Evolutionary conservation across 2,113 vertebrate species (phyloP).

Genomic region (Trachemys scripta): DNA sequence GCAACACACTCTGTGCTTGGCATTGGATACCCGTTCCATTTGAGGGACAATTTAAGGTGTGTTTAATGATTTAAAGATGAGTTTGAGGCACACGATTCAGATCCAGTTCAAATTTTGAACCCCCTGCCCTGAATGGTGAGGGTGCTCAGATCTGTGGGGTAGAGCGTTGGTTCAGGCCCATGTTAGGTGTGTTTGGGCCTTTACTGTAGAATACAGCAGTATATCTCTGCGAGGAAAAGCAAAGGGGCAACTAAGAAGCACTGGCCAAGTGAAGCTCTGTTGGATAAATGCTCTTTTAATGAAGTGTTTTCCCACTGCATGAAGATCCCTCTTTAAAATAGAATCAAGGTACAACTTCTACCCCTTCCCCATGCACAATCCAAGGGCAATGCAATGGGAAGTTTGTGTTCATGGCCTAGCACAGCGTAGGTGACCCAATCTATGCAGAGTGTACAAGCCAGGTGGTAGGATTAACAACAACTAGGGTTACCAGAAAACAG

Average conservation of each 20-base stretch:
- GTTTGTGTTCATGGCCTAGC: neutral
- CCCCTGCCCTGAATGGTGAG: neutral
- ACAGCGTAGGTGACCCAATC: neutral
- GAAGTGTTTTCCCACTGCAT: neutral
- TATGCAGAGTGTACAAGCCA: neutral
- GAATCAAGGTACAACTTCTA: neutral
- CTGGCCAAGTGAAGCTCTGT: neutral
- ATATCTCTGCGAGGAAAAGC: neutral
- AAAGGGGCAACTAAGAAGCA: neutral
- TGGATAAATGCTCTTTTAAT: neutral
- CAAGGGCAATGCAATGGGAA: neutral
- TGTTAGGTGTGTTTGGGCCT: neutral
- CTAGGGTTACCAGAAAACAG: no score
- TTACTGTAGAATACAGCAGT: neutral
- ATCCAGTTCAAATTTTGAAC: neutral
- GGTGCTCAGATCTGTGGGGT: neutral
- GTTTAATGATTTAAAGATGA: neutral
- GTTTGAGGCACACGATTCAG: neutral
- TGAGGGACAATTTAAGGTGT: conserved; percentile 9
- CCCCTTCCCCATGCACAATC: neutral
- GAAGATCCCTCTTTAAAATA: neutral
- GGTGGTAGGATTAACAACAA: neutral
- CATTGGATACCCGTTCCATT: neutral
- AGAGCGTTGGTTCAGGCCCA: neutral
- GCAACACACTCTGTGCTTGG: conserved; percentile 8